phyloP scores from a whole-genome alignment of 2,113 vertebrate species.

The Emydocephalus ijimae region DNA sequence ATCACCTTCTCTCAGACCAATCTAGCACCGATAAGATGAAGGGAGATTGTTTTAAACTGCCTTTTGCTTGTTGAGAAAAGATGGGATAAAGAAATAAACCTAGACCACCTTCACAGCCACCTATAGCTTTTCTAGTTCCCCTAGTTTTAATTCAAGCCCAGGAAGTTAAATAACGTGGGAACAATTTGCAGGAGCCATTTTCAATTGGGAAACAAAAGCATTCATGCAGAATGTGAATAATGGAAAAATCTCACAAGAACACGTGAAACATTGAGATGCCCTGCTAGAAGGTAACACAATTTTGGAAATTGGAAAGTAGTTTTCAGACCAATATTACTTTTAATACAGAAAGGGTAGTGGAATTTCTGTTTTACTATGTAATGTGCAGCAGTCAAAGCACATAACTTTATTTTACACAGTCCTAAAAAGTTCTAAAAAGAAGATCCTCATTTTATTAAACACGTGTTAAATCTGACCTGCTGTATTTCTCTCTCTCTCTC shows the following conservation, averaged over 20 bases:
- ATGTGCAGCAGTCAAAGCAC: conserved; percentile 10
- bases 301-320: not conserved
- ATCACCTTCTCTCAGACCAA: not conserved
- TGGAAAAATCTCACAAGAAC: not conserved
- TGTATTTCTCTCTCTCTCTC: not conserved
- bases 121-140: not conserved
- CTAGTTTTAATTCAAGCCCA: not conserved
- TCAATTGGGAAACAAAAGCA: not conserved
- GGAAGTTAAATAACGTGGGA: not conserved
- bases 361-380: not conserved
- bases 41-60: not conserved
- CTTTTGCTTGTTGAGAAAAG: not conserved
- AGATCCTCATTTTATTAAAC: not conserved
- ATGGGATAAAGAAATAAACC: not conserved
- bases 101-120: not conserved
- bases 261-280: not conserved
- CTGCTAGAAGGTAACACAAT: not conserved
- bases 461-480: not conserved
- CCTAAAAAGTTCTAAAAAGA: not conserved
- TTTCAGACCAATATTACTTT: not conserved
- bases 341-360: not conserved
- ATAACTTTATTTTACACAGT: not conserved
- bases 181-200: not conserved
- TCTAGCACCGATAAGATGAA: not conserved
- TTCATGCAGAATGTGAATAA: not conserved